Base-by-base conservation (phyloP, 2,888 invertebrate species). In the Nemotelus nigrinus region DNA sequence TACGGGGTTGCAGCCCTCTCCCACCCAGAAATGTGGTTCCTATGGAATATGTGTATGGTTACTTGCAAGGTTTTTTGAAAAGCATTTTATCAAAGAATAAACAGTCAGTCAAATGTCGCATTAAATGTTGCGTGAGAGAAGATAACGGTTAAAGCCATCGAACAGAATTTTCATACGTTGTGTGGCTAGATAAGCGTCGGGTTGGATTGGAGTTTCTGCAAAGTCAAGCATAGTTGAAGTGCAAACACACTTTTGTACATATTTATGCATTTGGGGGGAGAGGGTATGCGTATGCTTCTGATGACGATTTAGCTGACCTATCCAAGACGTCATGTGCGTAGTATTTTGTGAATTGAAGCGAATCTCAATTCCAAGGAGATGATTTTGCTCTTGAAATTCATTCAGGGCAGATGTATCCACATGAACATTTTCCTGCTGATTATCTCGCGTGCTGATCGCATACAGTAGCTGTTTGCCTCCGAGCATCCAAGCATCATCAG, bases 41-140 rank as follows among this genome's bases (percentile, higher is more conserved):
- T 8, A 50, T 50, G 50, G 50, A 7, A 50, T 8, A 50, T 8
- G 8, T 50, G 6, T 25, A 25, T 25, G 25, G 25, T 25, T 25
- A 25, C 63, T 41, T 45, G 3, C 47, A 68, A 48, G 25, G 25
- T 25, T 25, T 25, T 25, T 25, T 25, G 25, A 25, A 25, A 25
- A 25, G 25, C 48, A 50, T 41, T 43, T 8, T 68, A 68, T 68
- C 67, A 48, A 50, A 48, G 39, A 44, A 48, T 44, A 78, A 78
- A 76, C 80, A 79, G 80, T 81, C 81, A 81, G 79, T 81, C 81
- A 81, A 80, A 80, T 81, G 81, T 80, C 81, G 79, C 80, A 81
- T 81, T 81, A 81, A 81, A 80, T 78, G 80, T 79, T 80, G 80
- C 80, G 78, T 80, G 78, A 79, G 79, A 71, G 71, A 74, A 55